Conservation (phyloP, 2,113 vertebrate species). For the Triplophysa rosa region DNA sequence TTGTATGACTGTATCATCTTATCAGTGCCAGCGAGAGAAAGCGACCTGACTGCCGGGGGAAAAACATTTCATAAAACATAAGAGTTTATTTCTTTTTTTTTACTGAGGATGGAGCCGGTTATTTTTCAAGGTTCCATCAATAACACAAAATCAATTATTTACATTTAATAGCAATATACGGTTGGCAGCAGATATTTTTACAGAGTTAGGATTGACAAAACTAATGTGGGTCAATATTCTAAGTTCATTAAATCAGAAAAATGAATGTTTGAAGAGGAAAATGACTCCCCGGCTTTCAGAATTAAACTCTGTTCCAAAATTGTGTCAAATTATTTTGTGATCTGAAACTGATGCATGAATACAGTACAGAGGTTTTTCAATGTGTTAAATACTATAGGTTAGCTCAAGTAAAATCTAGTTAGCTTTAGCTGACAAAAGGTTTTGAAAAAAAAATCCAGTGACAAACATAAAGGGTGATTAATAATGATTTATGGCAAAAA, state of each 20-base stretch:
- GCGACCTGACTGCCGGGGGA: constrained; percentile 61
- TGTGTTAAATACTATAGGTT: too few relatives aligned
- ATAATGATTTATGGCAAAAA: too few relatives aligned
- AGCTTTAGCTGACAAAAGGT: too few relatives aligned
- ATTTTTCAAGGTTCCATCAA: constrained; percentile 59
- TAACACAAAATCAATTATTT: constrained; percentile 61
- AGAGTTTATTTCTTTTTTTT: background rate
- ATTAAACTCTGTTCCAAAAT: background rate
- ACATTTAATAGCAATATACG: constrained; percentile 46
- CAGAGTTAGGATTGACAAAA: background rate
- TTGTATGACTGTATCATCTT: constrained; percentile 59
- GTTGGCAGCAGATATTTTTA: constrained; percentile 48
- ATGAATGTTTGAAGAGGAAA: background rate
- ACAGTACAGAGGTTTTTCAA: too few relatives aligned
- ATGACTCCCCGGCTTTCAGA: background rate
- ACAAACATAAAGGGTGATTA: too few relatives aligned
- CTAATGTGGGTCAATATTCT: background rate
- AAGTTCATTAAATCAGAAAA: background rate
- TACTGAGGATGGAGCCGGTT: background rate
- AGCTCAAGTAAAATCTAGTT: too few relatives aligned
- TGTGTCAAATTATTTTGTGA: background rate
- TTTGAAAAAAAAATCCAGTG: too few relatives aligned
- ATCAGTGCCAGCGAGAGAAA: constrained; percentile 54
- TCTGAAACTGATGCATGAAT: background rate
- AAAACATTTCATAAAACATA: too few relatives aligned